These are phyloP conservation scores for Pristionchus maxplancki DNA, from an alignment of 2,888 invertebrate species.

Conservation along the genomic window DNA sequence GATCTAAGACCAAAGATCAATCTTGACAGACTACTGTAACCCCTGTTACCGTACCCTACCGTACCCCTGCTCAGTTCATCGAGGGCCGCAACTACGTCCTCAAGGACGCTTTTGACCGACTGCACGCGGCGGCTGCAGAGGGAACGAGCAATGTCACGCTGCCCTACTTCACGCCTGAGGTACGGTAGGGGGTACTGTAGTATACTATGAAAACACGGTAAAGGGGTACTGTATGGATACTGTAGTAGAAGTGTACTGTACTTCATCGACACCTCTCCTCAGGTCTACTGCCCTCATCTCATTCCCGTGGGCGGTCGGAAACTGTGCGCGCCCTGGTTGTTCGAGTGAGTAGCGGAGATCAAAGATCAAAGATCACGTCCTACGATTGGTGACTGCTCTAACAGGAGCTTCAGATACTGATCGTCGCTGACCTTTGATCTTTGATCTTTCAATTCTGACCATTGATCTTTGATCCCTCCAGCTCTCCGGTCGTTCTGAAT, in stretches of 20 bases:
- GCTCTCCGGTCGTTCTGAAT: not conserved
- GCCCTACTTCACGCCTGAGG: slow-evolving; percentile 19
- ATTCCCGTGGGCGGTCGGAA: not conserved
- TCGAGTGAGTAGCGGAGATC: not conserved
- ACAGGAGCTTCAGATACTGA: too few species aligned
- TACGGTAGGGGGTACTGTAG: not conserved
- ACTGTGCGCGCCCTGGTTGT: slow-evolving; percentile 13
- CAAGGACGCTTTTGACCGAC: not conserved
- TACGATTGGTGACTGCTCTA: not conserved
- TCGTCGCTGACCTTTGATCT: too few species aligned
- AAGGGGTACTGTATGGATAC: not conserved
- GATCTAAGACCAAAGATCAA: not conserved
- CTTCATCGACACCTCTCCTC: not conserved
- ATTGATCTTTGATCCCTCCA: not conserved
- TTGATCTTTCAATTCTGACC: not conserved
- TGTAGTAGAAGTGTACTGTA: not conserved
- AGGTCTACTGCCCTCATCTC: slow-evolving; percentile 35
- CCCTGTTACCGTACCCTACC: not conserved
- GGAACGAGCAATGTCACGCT: not conserved
- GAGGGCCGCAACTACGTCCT: not conserved
- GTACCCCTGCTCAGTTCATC: not conserved
- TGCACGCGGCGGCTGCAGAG: not conserved
- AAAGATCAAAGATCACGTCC: not conserved
- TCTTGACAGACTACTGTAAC: too few species aligned
- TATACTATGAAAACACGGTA: too few species aligned